phyloP scores from a whole-genome alignment of 2,888 invertebrate genomes.

The Macaria notata region DNA sequence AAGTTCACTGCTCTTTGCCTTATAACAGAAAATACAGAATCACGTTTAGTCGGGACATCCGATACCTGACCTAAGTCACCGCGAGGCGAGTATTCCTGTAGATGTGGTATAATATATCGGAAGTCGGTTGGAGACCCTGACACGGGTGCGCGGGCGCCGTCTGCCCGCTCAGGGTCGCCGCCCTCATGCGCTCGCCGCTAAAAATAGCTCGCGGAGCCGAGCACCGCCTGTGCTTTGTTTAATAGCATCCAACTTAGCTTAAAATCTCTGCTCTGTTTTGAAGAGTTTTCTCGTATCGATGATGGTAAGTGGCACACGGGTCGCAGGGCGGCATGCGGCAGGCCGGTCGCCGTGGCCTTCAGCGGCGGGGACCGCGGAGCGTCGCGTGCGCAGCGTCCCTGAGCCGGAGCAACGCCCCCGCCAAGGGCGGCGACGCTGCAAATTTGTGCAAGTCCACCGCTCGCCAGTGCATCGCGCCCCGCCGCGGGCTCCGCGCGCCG shows the following conservation, averaged over 20 bases:
- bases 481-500: conserved; percentile 78
- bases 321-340: conserved; percentile 29
- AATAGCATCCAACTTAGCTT: conserved; percentile 42
- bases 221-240: conserved; percentile 50
- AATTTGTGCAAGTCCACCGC: conserved; percentile 80
- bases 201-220: conserved; percentile 61
- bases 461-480: conserved; percentile 80
- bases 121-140: conserved; percentile 20
- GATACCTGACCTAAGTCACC: conserved; percentile 1
- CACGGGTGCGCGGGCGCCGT: conserved; percentile 49
- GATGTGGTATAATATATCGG: conserved; percentile 20
- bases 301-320: conserved; percentile 17
- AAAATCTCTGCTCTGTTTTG: conserved; percentile 27
- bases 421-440: conserved; percentile 82
- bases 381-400: conserved; percentile 81
- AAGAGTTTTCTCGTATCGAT: conserved; percentile 19
- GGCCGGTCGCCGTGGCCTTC: conserved; percentile 39
- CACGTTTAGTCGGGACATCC: neutral
- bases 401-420: conserved; percentile 81
- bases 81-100: conserved; percentile 4
- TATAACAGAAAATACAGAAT: too few relatives aligned
- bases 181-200: conserved; percentile 65
- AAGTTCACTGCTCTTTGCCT: too few relatives aligned
- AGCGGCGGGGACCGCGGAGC: conserved; percentile 63
- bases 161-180: conserved; percentile 65